Evolutionary conservation across 35 echinoderm and acorn worm species (phyloP).

Genomic region (Acanthaster planci): DNA sequence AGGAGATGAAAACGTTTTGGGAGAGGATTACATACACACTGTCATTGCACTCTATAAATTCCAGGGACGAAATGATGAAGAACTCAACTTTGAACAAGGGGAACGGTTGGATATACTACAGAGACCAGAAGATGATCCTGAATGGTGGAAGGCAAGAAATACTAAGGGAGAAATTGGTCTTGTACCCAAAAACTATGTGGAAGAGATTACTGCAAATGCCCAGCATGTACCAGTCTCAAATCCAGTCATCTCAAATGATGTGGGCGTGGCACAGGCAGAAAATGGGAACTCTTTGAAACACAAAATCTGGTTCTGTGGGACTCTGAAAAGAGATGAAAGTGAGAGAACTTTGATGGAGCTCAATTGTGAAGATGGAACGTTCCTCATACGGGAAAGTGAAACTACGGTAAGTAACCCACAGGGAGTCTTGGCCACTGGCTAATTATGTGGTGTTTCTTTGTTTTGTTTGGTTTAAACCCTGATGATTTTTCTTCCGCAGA

Average conservation of each 20-base stretch:
- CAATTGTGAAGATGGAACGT: slow-evolving; percentile 55
- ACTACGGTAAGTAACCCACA: slow-evolving; percentile 70
- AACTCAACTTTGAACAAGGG: slow-evolving; percentile 89
- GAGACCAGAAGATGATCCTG: slow-evolving; percentile 85
- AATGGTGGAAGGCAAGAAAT: slow-evolving; percentile 98
- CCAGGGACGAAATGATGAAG: slow-evolving; percentile 86
- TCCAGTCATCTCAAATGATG: slow-evolving; percentile 11
- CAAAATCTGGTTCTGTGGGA: slow-evolving; percentile 92
- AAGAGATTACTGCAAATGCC: slow-evolving; percentile 44
- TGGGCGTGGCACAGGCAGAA: neutral
- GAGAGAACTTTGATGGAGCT: slow-evolving; percentile 59
- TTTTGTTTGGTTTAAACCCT: too few species aligned
- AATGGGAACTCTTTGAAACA: slow-evolving; percentile 35
- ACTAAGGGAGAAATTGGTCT: slow-evolving; percentile 64
- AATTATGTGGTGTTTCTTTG: too few species aligned
- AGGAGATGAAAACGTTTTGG: slow-evolving; percentile 59
- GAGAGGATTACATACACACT: slow-evolving; percentile 82
- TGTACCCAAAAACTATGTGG: slow-evolving; percentile 89
- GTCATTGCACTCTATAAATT: slow-evolving; percentile 82
- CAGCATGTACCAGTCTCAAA: slow-evolving; percentile 10
- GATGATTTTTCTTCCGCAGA: too few species aligned
- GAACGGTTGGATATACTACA: slow-evolving; percentile 88
- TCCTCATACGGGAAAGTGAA: slow-evolving; percentile 88
- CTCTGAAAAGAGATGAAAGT: slow-evolving; percentile 68
- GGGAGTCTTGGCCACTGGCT: too few species aligned